Evolutionary conservation across 2,888 invertebrate species (phyloP).

Genomic region (Seladonia tumulorum): DNA sequence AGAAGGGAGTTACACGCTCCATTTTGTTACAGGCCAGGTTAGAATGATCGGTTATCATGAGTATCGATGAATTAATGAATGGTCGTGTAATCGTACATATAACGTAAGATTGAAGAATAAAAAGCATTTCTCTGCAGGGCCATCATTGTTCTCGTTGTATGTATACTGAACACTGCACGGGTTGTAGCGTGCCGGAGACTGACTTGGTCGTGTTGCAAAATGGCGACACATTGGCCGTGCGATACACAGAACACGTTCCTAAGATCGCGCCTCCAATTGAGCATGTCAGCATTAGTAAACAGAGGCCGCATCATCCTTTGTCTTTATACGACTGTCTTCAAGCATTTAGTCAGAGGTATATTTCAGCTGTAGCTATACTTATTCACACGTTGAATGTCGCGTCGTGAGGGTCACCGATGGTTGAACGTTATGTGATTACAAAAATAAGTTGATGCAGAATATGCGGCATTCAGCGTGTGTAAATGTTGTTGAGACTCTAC

Average conservation of each 20-base stretch:
- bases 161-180: constrained; percentile 86
- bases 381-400: not conserved
- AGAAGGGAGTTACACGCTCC: constrained; percentile 84
- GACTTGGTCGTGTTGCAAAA: constrained; percentile 85
- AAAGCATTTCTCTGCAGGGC: constrained; percentile 82
- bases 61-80: not conserved
- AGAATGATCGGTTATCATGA: constrained; percentile 47
- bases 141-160: constrained; percentile 87
- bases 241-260: constrained; percentile 81
- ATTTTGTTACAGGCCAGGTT: constrained; percentile 87
- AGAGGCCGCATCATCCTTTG: constrained; percentile 85
- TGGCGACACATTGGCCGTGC: constrained; percentile 86
- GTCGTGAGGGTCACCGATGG: not conserved
- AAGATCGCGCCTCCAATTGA: constrained; percentile 82
- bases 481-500: not conserved
- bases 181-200: constrained; percentile 85
- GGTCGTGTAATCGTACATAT: not conserved
- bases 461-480: not conserved
- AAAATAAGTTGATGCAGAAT: not conserved
- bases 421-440: not conserved
- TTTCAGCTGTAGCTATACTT: constrained; percentile 22
- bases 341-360: constrained; percentile 87
- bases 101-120: constrained; percentile 20
- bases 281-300: constrained; percentile 85
- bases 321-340: constrained; percentile 87